Conservation (phyloP, 2,113 vertebrate species). For the Phaetusa simplex region DNA sequence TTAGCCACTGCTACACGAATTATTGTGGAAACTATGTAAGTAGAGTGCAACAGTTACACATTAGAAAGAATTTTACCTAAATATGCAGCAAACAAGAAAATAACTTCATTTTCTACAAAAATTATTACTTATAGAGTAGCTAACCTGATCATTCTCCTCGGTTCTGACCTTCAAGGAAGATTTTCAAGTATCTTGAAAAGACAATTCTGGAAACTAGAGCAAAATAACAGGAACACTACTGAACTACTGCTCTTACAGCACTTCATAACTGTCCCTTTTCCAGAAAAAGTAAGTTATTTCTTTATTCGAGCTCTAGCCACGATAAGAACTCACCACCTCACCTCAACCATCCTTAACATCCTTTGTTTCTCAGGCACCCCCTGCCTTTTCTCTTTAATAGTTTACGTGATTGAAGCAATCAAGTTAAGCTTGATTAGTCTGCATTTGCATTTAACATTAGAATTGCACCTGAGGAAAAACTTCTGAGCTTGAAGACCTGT, state of each 20-base stretch:
- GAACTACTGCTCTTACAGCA: rapidly evolving
- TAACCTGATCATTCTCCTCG: not conserved
- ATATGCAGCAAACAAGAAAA: rapidly evolving
- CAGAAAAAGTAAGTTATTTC: rapidly evolving
- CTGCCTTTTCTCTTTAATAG: not conserved
- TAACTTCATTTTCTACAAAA: rapidly evolving
- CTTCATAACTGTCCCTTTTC: rapidly evolving
- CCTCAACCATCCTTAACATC: rapidly evolving
- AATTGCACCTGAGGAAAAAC: not conserved
- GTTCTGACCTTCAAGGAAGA: not conserved
- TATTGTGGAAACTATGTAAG: rapidly evolving
- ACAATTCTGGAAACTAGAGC: rapidly evolving
- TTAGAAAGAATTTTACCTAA: rapidly evolving
- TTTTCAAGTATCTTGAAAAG: not conserved
- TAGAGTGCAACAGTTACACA: rapidly evolving
- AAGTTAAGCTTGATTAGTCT: not conserved
- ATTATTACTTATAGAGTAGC: rapidly evolving
- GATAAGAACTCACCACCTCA: rapidly evolving
- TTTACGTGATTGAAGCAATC: not conserved
- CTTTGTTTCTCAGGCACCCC: not conserved
- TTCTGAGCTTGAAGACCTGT: not conserved
- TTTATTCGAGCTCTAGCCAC: rapidly evolving
- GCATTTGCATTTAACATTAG: not conserved
- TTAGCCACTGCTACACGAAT: not conserved
- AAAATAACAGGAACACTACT: rapidly evolving